Percentiles rank a stretch among this genome's conserved stretches.
Evolutionary conservation across 2,113 vertebrate genomes (phyloP).

Genomic region (Pelecanoides urinatrix): DNA sequence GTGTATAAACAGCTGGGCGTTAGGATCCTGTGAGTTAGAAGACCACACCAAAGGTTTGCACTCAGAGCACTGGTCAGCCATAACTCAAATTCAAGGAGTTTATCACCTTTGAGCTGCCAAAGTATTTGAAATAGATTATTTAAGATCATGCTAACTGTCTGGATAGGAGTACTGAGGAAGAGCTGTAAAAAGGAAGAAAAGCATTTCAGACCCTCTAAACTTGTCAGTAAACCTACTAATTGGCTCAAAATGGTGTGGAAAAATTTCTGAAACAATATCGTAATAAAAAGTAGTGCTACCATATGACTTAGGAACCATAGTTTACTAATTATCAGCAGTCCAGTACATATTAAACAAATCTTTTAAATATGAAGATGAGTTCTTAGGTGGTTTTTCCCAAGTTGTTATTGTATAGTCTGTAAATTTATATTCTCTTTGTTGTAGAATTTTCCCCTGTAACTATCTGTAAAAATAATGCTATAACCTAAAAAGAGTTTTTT

Average conservation of each 20-base stretch:
- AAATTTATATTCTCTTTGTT: background rate
- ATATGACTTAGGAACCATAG: background rate
- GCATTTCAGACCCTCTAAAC: background rate
- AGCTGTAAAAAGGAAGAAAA: background rate
- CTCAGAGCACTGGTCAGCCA: background rate
- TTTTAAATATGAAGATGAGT: background rate
- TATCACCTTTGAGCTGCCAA: background rate
- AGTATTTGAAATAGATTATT: background rate
- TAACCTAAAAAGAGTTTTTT: background rate
- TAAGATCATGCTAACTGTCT: background rate
- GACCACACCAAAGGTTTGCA: background rate
- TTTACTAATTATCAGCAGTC: background rate
- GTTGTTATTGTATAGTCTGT: background rate
- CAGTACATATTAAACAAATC: background rate
- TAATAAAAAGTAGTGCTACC: background rate
- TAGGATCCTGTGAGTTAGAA: background rate
- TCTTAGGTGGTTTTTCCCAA: background rate
- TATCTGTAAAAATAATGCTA: background rate
- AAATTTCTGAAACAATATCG: background rate
- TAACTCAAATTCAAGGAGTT: background rate
- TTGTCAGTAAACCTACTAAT: background rate
- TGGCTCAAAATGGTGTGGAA: background rate
- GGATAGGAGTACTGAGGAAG: background rate
- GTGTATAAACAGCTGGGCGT: background rate
- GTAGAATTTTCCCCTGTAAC: background rate